A percentile compares a stretch with the other conserved stretches of the same genome.
phyloP scores from a whole-genome alignment of 2,797 vertebrate species.

The Macropodus opercularis region DNA sequence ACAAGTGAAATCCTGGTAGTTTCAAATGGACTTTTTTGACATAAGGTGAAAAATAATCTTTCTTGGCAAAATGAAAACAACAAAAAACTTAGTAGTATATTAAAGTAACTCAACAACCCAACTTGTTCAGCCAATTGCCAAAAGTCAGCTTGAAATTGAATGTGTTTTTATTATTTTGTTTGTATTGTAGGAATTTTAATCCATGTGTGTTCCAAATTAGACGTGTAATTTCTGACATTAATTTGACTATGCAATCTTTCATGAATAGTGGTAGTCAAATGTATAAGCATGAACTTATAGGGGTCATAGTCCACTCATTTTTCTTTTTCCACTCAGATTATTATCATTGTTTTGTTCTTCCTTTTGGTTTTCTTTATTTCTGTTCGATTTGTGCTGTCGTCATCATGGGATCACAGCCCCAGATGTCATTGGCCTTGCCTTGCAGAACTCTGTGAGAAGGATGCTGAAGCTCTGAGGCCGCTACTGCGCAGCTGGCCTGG shows the following conservation, averaged over 20 bases:
- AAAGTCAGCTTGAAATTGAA: too few relatives aligned
- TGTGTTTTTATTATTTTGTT: not conserved
- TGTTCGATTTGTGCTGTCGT: slow-evolving; percentile 79
- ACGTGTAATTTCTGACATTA: not conserved
- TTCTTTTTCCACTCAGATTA: slow-evolving; percentile 73
- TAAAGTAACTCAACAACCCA: too few relatives aligned
- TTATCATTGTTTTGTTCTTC: slow-evolving; percentile 75
- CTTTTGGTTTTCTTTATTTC: slow-evolving; percentile 77
- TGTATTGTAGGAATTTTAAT: not conserved
- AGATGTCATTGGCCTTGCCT: slow-evolving; percentile 88
- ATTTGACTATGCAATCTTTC: not conserved
- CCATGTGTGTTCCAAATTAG: not conserved
- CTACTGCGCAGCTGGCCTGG: slow-evolving; percentile 76
- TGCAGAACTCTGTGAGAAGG: slow-evolving; percentile 84
- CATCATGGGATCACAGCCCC: slow-evolving; percentile 86
- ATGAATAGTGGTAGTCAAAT: not conserved
- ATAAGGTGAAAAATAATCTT: too few relatives aligned
- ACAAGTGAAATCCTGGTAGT: too few relatives aligned
- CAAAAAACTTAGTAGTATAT: too few relatives aligned
- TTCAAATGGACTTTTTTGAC: too few relatives aligned
- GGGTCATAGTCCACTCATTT: slow-evolving; percentile 70
- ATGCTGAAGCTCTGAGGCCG: slow-evolving; percentile 74
- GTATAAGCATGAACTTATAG: slow-evolving; percentile 37
- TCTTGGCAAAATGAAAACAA: too few relatives aligned
- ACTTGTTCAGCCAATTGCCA: too few relatives aligned